Percentiles rank a stretch among this genome's conserved stretches.
phyloP scores from a whole-genome alignment of 2,888 invertebrate genomes.

The Idaea biselata region DNA sequence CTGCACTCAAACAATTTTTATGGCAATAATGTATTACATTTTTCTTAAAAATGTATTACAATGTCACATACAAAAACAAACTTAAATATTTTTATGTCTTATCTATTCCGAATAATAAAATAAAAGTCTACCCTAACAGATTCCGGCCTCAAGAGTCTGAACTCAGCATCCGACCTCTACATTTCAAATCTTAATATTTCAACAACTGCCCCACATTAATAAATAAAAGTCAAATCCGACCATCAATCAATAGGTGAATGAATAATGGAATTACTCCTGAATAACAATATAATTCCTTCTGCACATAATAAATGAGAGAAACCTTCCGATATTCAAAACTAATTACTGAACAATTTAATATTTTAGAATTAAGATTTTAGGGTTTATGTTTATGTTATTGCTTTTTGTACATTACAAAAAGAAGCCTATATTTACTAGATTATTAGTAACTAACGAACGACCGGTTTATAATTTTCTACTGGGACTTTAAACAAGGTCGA shows the following conservation, averaged over 20 bases:
- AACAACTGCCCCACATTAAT: neutral
- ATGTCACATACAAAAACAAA: too few relatives aligned
- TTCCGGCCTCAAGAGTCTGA: neutral
- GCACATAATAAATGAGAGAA: constrained; percentile 66
- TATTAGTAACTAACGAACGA: too few relatives aligned
- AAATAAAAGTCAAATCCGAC: constrained; percentile 19
- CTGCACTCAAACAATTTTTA: too few relatives aligned
- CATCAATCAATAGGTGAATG: constrained; percentile 28
- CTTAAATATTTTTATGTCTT: too few relatives aligned
- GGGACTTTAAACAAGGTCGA: too few relatives aligned
- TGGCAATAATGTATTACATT: too few relatives aligned
- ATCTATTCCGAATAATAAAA: too few relatives aligned
- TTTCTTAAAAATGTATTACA: too few relatives aligned
- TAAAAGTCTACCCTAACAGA: too few relatives aligned
- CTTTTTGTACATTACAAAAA: too few relatives aligned
- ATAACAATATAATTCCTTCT: constrained; percentile 26
- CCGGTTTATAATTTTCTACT: too few relatives aligned
- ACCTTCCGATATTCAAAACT: constrained; percentile 64
- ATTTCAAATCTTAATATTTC: constrained; percentile 2
- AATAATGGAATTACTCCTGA: constrained; percentile 29
- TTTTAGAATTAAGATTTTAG: constrained; percentile 59
- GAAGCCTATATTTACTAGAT: too few relatives aligned
- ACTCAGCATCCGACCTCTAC: neutral
- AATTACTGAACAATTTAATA: constrained; percentile 74
- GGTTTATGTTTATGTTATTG: constrained; percentile 40